Conservation (phyloP, 2,888 invertebrate species). For the Vandiemenella viatica region DNA sequence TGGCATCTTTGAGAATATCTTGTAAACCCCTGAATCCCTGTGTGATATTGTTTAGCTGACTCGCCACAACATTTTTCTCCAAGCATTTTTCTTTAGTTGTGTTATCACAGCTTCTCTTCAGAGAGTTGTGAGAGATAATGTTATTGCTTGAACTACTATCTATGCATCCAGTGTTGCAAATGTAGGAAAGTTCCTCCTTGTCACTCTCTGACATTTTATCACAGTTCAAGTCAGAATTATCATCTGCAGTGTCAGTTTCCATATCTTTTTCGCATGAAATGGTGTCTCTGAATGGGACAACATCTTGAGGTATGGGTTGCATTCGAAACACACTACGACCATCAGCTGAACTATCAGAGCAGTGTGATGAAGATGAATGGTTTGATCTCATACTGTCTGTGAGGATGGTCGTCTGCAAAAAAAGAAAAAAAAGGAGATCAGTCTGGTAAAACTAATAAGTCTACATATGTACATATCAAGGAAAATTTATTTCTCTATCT, state of each 20-base stretch:
- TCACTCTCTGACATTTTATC: not conserved
- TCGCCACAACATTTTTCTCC: slow-evolving; percentile 20
- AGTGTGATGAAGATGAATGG: slow-evolving; percentile 16
- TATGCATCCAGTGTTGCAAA: slow-evolving; percentile 1
- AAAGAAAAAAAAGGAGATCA: no score
- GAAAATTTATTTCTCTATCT: no score
- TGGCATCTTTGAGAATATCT: slow-evolving; percentile 40
- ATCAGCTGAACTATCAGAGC: slow-evolving; percentile 18
- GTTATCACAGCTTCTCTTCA: not conserved
- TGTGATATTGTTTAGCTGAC: slow-evolving; percentile 22
- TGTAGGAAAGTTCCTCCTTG: not conserved
- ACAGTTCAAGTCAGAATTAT: not conserved
- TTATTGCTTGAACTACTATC: slow-evolving; percentile 6
- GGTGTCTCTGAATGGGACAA: slow-evolving; percentile 13
- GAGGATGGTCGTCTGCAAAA: slow-evolving; percentile 4
- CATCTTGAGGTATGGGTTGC: slow-evolving; percentile 21
- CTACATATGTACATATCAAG: no score
- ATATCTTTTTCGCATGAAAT: not conserved
- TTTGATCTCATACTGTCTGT: slow-evolving; percentile 9
- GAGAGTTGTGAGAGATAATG: slow-evolving; percentile 5
- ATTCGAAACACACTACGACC: slow-evolving; percentile 17
- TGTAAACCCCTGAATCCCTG: slow-evolving; percentile 27
- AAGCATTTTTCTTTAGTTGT: slow-evolving; percentile 6
- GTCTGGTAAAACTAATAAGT: no score
- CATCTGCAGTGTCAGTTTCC: not conserved